phyloP scores from a whole-genome alignment of 1,140 invertebrate species.

The Saxidomus purpurata region DNA sequence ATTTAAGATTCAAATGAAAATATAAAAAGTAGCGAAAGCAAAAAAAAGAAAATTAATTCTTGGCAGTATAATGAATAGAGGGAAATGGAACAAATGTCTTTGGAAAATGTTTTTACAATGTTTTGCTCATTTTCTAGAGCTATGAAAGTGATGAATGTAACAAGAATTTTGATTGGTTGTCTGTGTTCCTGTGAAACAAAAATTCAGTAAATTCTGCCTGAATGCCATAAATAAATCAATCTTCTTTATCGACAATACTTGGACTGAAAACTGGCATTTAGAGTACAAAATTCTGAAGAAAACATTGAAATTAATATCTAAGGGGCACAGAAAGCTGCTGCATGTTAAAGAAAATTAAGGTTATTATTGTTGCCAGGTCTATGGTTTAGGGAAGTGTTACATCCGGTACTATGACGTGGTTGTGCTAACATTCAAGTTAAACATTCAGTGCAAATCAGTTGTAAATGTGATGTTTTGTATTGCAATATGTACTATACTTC shows the following conservation, averaged over 20 bases:
- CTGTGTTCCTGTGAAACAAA: background rate
- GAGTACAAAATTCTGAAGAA: background rate
- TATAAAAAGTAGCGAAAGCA: background rate
- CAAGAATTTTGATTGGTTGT: background rate
- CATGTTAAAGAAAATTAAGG: too few relatives aligned
- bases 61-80: background rate
- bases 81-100: constrained; percentile 9
- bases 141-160: background rate
- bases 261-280: background rate
- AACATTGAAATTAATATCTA: background rate
- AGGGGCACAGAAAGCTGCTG: too few relatives aligned
- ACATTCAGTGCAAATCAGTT: too few relatives aligned
- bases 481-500: too few relatives aligned
- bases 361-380: too few relatives aligned
- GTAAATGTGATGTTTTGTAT: too few relatives aligned
- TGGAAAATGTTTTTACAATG: background rate
- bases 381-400: too few relatives aligned
- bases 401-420: too few relatives aligned
- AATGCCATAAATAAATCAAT: background rate
- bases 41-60: background rate
- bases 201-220: background rate
- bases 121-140: background rate
- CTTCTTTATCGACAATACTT: background rate
- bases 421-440: too few relatives aligned
- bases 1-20: background rate